Base-by-base conservation (phyloP, 2,888 invertebrate genomes). In the Papilio gigon region DNA sequence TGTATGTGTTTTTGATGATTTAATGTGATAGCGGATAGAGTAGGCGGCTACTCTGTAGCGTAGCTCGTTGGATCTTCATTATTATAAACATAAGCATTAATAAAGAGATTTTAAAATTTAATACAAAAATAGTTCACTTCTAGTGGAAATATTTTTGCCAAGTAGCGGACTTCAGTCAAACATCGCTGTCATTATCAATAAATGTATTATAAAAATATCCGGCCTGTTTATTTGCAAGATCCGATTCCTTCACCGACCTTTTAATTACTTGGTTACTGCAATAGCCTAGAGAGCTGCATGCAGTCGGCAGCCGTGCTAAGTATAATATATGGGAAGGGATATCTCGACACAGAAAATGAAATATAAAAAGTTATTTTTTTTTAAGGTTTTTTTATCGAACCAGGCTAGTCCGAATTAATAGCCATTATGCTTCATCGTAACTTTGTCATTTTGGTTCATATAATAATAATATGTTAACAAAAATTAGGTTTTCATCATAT, bases 121-220 rank as follows among this genome's bases (percentile, higher is more conserved):
- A 86, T 86, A 87, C 86, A 83, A 84, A 81, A 85, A 89, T 88
- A 87, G 87, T 87, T 90, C 87, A 90, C 89, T 87, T 87, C 80
- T 90, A 90, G 91, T 90, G 90, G 89, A 89, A 83, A 89, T 91
- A 90, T 90, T 91, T 91, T 92, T 92, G 91, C 91, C 90, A 87
- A 90, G 91, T 92, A 92, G 92, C 88, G 87, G 86, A 87, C 88
- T 90, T 78, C 85, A 91, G 89, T 92, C 91, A 89, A 90, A 85
- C 89, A 87, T 90, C 87, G 91, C 92, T 92, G 89, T 92, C 91
- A 92, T 91, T 90, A 90, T 90, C 86, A 91, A 90, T 92, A 91
- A 91, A 91, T 91, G 90, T 92, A 91, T 87, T 85, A 88, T 90
- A 88, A 90, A 88, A 84, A 82, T 80, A 78, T 73, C 73, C 71